These are phyloP conservation scores for Syngnathus typhle DNA, from an alignment of 2,113 vertebrate species.

Conservation along the genomic window DNA sequence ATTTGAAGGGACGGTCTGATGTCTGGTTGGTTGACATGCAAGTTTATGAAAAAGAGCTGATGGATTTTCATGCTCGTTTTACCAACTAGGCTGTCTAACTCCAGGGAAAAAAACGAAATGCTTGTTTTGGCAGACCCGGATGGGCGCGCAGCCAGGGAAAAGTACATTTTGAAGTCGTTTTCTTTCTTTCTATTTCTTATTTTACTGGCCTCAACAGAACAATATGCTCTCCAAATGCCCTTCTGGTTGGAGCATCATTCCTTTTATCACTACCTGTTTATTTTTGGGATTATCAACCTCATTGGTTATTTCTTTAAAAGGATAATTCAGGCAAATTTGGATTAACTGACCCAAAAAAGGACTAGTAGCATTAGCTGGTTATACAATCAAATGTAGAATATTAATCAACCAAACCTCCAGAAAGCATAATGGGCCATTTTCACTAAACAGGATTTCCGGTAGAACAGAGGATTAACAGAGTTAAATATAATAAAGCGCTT, in stretches of 20 bases:
- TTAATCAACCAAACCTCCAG: neutral
- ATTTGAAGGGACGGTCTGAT: neutral
- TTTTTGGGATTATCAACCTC: neutral
- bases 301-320: neutral
- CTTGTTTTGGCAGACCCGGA: neutral
- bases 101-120: neutral
- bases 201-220: neutral
- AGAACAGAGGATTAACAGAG: neutral
- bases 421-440: neutral
- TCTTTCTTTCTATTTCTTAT: neutral
- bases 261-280: neutral
- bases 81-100: neutral
- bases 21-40: neutral
- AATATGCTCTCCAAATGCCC: neutral
- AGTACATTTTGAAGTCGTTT: neutral
- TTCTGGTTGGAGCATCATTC: neutral
- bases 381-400: neutral
- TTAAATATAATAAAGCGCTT: neutral
- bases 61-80: neutral
- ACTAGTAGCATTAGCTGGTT: neutral
- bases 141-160: neutral
- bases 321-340: neutral
- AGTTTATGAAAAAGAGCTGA: neutral
- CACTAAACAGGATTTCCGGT: neutral
- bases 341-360: no score